Conservation (phyloP, 1,140 invertebrate genomes). For the Oreohelix idahoensis region DNA sequence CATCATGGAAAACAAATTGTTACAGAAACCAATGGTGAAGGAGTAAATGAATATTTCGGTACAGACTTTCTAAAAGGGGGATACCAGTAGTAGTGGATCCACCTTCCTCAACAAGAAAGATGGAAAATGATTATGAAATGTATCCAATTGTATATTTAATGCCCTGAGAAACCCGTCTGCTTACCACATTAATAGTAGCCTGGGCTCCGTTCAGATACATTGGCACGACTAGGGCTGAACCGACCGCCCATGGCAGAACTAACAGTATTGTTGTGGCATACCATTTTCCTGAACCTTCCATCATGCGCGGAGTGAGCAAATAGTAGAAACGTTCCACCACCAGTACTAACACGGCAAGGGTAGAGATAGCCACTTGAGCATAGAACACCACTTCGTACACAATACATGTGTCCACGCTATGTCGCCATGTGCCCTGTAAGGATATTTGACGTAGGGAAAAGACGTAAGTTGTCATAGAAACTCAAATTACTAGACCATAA, state of each 20-base stretch:
- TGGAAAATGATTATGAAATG: no score
- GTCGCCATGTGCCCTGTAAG: constrained; percentile 34
- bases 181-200: constrained; percentile 17
- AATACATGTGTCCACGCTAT: constrained; percentile 30
- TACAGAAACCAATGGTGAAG: no score
- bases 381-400: constrained; percentile 37
- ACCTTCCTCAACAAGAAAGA: no score
- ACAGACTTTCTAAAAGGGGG: no score
- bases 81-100: no score
- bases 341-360: constrained; percentile 28
- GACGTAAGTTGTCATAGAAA: no score
- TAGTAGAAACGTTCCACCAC: constrained; percentile 41
- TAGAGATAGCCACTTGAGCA: constrained; percentile 35
- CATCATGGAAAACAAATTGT: no score
- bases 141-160: no score
- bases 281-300: background rate
- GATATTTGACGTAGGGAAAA: no score
- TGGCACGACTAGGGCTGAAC: constrained; percentile 23
- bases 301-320: constrained; percentile 21
- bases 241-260: constrained; percentile 24
- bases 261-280: constrained; percentile 26
- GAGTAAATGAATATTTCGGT: no score
- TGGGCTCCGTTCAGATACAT: constrained; percentile 18
- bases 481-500: no score
- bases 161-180: no score